Base-by-base conservation (phyloP, 2,113 vertebrate genomes). In the Tor tambroides region DNA sequence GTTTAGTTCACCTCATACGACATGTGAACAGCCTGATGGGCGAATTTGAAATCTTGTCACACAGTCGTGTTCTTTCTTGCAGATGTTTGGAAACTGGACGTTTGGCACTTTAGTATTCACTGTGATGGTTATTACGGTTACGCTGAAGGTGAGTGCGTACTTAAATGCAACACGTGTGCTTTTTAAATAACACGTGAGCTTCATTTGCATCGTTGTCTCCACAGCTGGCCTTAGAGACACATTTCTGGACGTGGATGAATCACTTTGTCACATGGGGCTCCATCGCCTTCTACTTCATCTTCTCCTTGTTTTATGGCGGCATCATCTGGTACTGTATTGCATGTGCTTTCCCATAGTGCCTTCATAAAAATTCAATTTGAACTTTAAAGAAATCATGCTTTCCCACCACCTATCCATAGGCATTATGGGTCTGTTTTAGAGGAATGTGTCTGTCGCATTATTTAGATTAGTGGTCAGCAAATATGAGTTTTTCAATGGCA, bases 31-130 rank as follows among this genome's bases (percentile, higher is more conserved):
- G 6, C 51, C 51, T 5, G 5, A 0, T 54, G 51, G 51, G 15
- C 5, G 0, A 21, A 38, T 38, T 38, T 38, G 15, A 54, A 54
- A 35, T 19, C 5, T 32, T n/a, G 69, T 81, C 19, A 61, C 23
- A 51, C 26, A 12, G 3, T 10, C 15, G 21, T 81, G 0, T 88
- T 88, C 26, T 90, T 85, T 79, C 83, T 92, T 92, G n/a, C 88
- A 99, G 98, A 98, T 98, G 97, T 98, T 97, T 95, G 98, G 98
- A 74, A 99, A 99, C 94, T 99, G 98, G 98, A 97, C 98, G 0
- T 99, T 99, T 92, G 98, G 98, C 89, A 98, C 97, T 5, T 93
- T 99, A 93, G 98, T 99, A 87, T 99, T 99, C 91, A 99, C 98
- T 1, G 97, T 99, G 82, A 99, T 99, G 98, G 96, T 99, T 90